Conservation (phyloP, 2,113 vertebrate species). For the Chelonoidis abingdonii region DNA sequence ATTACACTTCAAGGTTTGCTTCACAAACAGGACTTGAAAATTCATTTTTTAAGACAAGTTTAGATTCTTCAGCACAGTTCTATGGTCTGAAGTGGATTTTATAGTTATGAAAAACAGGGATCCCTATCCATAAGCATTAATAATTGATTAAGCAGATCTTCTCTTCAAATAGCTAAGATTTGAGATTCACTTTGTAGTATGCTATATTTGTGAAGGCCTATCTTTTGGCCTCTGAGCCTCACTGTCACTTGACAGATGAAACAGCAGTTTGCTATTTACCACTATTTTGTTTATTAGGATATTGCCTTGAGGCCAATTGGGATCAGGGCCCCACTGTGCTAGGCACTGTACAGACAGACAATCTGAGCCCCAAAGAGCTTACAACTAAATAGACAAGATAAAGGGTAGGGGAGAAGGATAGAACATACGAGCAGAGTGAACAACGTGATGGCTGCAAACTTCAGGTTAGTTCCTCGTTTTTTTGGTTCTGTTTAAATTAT, state of each 20-base stretch:
- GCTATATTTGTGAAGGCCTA: background rate
- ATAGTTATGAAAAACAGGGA: background rate
- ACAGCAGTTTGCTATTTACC: background rate
- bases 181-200: background rate
- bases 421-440: background rate
- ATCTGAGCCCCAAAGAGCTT: background rate
- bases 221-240: background rate
- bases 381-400: background rate
- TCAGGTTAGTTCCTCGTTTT: background rate
- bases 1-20: background rate
- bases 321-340: background rate
- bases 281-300: background rate
- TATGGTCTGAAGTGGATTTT: background rate
- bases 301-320: background rate
- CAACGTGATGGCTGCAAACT: background rate
- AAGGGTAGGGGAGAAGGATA: background rate
- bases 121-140: background rate
- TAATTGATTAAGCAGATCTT: background rate
- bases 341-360: background rate
- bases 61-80: background rate
- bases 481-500: background rate
- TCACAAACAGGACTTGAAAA: background rate
- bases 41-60: background rate
- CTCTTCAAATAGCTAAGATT: background rate
- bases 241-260: background rate